Evolutionary conservation across 2,888 invertebrate species (phyloP).

Genomic region (Agriopis leucophaearia): DNA sequence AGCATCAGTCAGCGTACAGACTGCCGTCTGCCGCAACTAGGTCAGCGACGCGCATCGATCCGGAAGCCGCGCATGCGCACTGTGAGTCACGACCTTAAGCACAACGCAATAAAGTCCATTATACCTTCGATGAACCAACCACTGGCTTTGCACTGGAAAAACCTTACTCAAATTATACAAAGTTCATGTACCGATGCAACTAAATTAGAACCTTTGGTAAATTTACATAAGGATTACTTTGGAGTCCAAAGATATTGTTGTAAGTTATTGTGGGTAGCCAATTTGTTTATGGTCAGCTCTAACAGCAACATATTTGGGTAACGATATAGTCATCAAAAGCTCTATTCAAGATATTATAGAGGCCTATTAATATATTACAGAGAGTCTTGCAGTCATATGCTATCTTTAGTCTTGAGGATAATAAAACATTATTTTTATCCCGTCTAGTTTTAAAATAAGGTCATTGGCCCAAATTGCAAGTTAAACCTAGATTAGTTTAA

Average conservation of each 20-base stretch:
- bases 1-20: conserved; percentile 26
- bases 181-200: conserved; percentile 5
- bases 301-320: neutral
- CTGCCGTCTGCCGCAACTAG: conserved; percentile 63
- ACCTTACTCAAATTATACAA: conserved; percentile 7
- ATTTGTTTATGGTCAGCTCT: conserved; percentile 17
- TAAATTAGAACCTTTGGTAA: conserved; percentile 7
- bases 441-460: no score
- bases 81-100: conserved; percentile 44
- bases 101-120: conserved; percentile 40
- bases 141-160: conserved; percentile 28
- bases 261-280: conserved; percentile 5
- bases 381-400: neutral
- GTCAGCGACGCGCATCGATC: conserved; percentile 81
- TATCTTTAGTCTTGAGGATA: neutral
- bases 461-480: no score
- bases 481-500: no score
- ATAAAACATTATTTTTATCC: no score
- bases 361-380: neutral
- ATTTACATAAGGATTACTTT: conserved; percentile 3
- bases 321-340: neutral
- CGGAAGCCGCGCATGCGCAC: conserved; percentile 70
- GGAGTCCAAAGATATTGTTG: neutral
- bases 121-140: conserved; percentile 34
- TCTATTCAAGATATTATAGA: neutral